Conservation (phyloP, 1,140 invertebrate genomes). For the Leptinotarsa texana region DNA sequence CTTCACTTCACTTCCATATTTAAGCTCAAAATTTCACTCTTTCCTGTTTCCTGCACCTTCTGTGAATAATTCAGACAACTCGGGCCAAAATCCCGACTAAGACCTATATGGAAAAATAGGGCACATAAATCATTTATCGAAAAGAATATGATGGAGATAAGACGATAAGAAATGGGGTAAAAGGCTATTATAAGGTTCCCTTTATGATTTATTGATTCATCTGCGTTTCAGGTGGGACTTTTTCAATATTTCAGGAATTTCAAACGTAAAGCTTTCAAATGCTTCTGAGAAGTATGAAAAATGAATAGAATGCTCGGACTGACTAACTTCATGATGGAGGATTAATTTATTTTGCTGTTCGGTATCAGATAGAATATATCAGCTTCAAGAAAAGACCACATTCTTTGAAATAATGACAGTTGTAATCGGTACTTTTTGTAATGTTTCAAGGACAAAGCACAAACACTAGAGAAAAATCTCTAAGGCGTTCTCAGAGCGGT, state of each 20-base stretch:
- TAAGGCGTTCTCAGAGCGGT: no score
- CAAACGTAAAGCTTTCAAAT: not conserved
- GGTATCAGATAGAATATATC: no score
- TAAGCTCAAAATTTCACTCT: not conserved
- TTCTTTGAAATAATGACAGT: no score
- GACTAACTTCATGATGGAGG: no score
- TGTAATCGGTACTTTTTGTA: no score
- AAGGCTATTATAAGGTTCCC: not conserved
- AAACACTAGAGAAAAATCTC: no score
- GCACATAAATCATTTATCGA: not conserved
- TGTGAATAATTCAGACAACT: not conserved
- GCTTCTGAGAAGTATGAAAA: not conserved
- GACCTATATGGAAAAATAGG: not conserved
- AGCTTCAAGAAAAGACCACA: no score
- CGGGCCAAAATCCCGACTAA: no score
- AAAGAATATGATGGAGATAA: not conserved
- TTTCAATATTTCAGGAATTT: not conserved
- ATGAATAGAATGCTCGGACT: not conserved
- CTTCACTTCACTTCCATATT: no score
- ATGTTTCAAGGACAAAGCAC: no score
- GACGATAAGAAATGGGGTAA: not conserved
- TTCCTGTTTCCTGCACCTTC: not conserved
- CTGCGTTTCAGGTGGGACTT: not conserved
- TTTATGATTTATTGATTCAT: not conserved
- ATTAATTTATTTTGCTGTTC: no score